phyloP scores from a whole-genome alignment of 2,888 invertebrate genomes.

The Agrenia bidenticulata region DNA sequence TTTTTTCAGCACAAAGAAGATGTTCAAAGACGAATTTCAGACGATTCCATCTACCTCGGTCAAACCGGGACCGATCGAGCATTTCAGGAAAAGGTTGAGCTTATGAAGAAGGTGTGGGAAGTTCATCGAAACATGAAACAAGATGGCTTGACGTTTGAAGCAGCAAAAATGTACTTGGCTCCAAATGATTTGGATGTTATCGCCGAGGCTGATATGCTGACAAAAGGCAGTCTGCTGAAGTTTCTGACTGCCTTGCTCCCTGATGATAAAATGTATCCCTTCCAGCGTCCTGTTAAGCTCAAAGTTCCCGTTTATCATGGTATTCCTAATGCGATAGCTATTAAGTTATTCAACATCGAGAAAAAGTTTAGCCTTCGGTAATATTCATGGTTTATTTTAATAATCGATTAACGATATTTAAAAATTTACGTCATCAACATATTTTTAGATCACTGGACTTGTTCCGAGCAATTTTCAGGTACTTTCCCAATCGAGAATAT shows the following conservation, averaged over 20 bases:
- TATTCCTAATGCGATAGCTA: conserved; percentile 63
- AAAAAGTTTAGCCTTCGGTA: conserved; percentile 24
- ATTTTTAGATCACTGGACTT: conserved; percentile 60
- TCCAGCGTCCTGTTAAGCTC: conserved; percentile 20
- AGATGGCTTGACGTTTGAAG: conserved; percentile 25
- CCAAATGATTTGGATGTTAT: conserved; percentile 19
- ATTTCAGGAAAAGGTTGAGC: conserved; percentile 32
- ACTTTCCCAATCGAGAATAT: conserved; percentile 67
- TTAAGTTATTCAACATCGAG: conserved; percentile 60
- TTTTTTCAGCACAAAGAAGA: conserved; percentile 26
- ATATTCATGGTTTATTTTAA: too few relatives aligned
- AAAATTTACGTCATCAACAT: too few relatives aligned
- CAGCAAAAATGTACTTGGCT: conserved; percentile 24
- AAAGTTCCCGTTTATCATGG: conserved; percentile 55
- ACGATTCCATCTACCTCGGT: conserved; percentile 30
- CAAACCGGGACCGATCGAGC: conserved; percentile 19
- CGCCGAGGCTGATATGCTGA: conserved; percentile 30
- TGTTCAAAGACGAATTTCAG: conserved; percentile 20
- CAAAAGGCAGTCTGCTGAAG: conserved; percentile 26
- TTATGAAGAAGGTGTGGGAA: conserved; percentile 34
- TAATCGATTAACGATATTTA: too few relatives aligned
- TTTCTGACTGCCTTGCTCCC: conserved; percentile 30
- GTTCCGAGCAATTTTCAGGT: conserved; percentile 67
- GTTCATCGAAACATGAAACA: conserved; percentile 29
- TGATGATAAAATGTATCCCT: conserved; percentile 34